Evolutionary conservation across 2,113 vertebrate genomes (phyloP).

Genomic region (Alaudala cheleensis): DNA sequence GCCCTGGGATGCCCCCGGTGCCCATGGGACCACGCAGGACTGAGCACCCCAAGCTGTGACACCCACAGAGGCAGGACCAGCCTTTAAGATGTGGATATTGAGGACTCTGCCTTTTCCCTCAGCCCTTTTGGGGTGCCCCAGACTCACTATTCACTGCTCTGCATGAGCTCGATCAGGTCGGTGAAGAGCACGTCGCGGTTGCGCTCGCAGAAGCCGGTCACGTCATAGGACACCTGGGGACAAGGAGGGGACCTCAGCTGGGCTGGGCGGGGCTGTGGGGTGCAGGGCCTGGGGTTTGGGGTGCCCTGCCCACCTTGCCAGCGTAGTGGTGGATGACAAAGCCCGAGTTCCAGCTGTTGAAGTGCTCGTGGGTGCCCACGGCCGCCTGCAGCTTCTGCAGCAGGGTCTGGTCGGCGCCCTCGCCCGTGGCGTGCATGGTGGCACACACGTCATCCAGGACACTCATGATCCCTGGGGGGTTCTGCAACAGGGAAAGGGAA

Average conservation of each 20-base stretch:
- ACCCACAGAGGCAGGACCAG: neutral
- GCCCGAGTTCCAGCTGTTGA: slow-evolving; percentile 93
- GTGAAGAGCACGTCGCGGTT: slow-evolving; percentile 94
- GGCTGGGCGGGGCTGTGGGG: accelerated
- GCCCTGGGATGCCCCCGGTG: accelerated
- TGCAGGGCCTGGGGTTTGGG: neutral
- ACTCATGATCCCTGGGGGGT: slow-evolving; percentile 94
- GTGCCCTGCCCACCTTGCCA: slow-evolving; percentile 81
- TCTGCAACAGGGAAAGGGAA: slow-evolving; percentile 66
- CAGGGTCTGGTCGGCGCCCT: slow-evolving; percentile 89
- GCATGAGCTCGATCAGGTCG: slow-evolving; percentile 96
- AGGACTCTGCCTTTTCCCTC: neutral
- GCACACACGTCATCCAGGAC: slow-evolving; percentile 96
- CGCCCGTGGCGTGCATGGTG: slow-evolving; percentile 94
- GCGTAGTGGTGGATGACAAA: slow-evolving; percentile 97
- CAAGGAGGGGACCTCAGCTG: neutral
- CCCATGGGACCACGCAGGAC: accelerated
- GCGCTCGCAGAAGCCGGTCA: slow-evolving; percentile 91
- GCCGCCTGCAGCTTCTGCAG: slow-evolving; percentile 93
- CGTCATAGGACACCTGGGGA: slow-evolving; percentile 89
- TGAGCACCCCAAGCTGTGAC: neutral
- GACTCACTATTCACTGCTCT: slow-evolving; percentile 92
- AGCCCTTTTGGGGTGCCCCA: neutral
- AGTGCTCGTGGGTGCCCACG: slow-evolving; percentile 92
- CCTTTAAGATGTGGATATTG: neutral